phyloP scores from a whole-genome alignment of 2,113 vertebrate genomes.

The rat (Rattus norvegicus) region DNA sequence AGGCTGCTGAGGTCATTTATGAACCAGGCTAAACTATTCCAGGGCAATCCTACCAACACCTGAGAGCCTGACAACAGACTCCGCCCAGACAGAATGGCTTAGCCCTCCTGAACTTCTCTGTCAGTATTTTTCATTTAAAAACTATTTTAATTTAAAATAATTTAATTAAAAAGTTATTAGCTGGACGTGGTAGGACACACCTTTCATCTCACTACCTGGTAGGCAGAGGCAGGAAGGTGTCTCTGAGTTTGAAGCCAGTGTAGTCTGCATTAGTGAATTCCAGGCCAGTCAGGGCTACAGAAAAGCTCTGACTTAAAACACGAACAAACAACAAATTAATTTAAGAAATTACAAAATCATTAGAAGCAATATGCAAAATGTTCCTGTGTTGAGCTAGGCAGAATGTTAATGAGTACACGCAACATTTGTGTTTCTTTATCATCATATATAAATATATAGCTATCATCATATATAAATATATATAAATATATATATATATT shows the following conservation, averaged over 20 bases:
- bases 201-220: neutral
- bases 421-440: neutral
- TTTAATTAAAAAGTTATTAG: neutral
- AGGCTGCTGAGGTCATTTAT: neutral
- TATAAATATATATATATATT: too few relatives aligned
- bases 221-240: neutral
- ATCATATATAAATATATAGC: neutral
- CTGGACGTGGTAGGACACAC: too few relatives aligned
- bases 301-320: neutral
- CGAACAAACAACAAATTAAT: neutral
- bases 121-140: slow-evolving; percentile 11
- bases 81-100: neutral
- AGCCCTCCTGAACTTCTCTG: neutral
- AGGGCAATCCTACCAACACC: neutral
- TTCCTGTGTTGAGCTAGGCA: neutral
- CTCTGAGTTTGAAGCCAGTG: too few relatives aligned
- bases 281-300: neutral
- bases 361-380: neutral
- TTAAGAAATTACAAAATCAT: neutral
- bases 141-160: neutral
- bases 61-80: neutral
- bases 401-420: neutral
- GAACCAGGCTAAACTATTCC: neutral
- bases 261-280: neutral
- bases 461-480: too few relatives aligned